These are phyloP conservation scores for Sinonovacula constricta DNA, from an alignment of 1,140 invertebrate species.

Conservation along the genomic window DNA sequence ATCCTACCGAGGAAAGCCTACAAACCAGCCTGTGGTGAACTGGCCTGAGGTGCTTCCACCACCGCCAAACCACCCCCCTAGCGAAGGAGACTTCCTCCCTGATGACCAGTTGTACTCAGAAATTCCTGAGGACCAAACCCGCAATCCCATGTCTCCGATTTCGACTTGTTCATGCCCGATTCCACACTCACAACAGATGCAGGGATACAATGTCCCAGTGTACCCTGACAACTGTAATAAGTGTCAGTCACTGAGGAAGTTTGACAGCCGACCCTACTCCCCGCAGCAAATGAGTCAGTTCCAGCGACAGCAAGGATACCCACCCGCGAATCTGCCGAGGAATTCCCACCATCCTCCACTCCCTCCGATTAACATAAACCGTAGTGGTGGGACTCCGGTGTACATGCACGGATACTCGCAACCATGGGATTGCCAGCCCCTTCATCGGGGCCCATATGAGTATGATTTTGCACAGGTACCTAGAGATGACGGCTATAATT, in stretches of 20 bases:
- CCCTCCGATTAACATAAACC: neutral
- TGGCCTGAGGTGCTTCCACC: conserved; percentile 87
- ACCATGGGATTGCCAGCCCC: conserved; percentile 46
- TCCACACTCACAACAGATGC: conserved; percentile 53
- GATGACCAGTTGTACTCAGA: conserved; percentile 59
- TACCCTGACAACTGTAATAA: conserved; percentile 38
- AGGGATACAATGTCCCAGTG: neutral
- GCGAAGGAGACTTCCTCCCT: conserved; percentile 62
- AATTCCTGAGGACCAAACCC: conserved; percentile 58
- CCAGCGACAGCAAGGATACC: conserved; percentile 22
- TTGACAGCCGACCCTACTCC: conserved; percentile 36
- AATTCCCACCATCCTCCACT: neutral
- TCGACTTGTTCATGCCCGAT: conserved; percentile 67
- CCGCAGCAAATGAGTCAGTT: conserved; percentile 33
- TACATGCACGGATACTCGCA: conserved; percentile 47
- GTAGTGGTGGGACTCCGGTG: conserved; percentile 34
- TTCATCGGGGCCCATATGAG: conserved; percentile 27
- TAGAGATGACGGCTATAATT: conserved; percentile 40
- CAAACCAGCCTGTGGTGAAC: conserved; percentile 81
- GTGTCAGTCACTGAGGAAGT: conserved; percentile 44
- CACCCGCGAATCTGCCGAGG: conserved; percentile 19
- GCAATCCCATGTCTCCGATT: conserved; percentile 63
- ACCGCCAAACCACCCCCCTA: conserved; percentile 87
- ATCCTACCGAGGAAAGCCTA: conserved; percentile 49
- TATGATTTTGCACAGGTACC: conserved; percentile 46